Base-by-base conservation (phyloP, 2,113 vertebrate species). In the Vulpes lagopus region DNA sequence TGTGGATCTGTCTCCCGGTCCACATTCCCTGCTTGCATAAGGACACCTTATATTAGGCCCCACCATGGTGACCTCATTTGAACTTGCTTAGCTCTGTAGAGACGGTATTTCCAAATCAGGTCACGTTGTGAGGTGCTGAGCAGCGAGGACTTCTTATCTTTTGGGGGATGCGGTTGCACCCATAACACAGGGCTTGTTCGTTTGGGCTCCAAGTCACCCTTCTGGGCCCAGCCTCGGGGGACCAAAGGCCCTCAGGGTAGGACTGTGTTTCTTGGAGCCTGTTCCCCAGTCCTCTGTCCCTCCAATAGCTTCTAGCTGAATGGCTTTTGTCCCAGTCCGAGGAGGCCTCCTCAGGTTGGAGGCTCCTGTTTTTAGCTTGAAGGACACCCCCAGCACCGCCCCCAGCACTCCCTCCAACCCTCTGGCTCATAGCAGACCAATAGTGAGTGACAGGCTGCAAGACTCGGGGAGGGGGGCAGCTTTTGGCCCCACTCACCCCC, bases 361-460 rank as follows among this genome's bases (percentile, higher is more conserved):
- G 20, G 22, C 67, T 65, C 5, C 16, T 53, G 5, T 22, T 55
- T 86, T 64, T 19, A 80, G 35, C 79, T 86, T 22, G 69, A 86
- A 60, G n/a, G 5, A n/a, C 11, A 2, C 51, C 9, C 2, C 9
- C 14, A 9, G 35, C 11, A 2, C 9, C 12, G 1, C 1, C 16
- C 4, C 15, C 2, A 60, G 8, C 23, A 25, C 14, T 30, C 16
- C 59, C 35, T 67, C 35, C 15, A 32, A 2, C 6, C 27, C 73
- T 25, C 9, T 7, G 8, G 3, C 20, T 80, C n/a, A 32, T 8
- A 80, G 38, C 30, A 69, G 8, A 81, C 17, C 65, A 69, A 22
- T 30, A 6, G 43, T 27, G 35, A 86, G 22, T 35, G 65, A 76
- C 1, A 19, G 27, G 14, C 6, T 17, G 20, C 16, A 67, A 22